Evolutionary conservation across 2,888 invertebrate genomes (phyloP), one percentile per base, ranked within the genome.

Genomic region (Tiliacea aurago): DNA sequence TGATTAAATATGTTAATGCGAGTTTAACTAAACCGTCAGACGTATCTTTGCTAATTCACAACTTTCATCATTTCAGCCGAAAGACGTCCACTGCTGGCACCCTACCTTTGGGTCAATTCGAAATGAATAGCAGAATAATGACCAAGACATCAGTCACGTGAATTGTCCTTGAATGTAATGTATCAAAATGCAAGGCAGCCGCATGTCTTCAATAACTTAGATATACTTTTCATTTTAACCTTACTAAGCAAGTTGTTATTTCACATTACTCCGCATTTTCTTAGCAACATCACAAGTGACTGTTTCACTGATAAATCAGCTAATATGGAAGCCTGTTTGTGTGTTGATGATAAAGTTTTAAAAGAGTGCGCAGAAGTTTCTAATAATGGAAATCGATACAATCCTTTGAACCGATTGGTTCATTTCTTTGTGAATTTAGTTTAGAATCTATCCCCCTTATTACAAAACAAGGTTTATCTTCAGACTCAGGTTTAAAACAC

Each of bases 211-310:
- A 74, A 70, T 73, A 45, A 43, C 43, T 67, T 68, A n/a, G n/a
- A n/a, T n/a, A 70, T 75, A 73, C 58, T 82, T 83, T 85, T 85
- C 80, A 74, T 75, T 63, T 41, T 68, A 70, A 71, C 79, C 83
- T 78, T 70, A 73, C 37, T 58, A 20, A 51, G 72, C 41, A 33
- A 55, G 41, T 73, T 33, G 68, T 80, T 84, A 84, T 76, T 71
- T 83, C 51, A 62, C 80, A 73, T 74, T 85, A 79, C 70, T 70
- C 23, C 41, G 84, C 84, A 85, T 75, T 80, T 84, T 73, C 67
- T 69, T 23, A 51, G 47, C 45, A 49, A 20, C 55, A 66, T 76
- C 69, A 61, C 66, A 13, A 49, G n/a, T 20, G 47, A 56, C 18
- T 56, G n/a, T n/a, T 55, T 49, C 0, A 37, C 5, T n/a, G 0